These are phyloP conservation scores for Tupaia chinensis DNA, from an alignment of 2,113 vertebrate species.

Conservation along the genomic window DNA sequence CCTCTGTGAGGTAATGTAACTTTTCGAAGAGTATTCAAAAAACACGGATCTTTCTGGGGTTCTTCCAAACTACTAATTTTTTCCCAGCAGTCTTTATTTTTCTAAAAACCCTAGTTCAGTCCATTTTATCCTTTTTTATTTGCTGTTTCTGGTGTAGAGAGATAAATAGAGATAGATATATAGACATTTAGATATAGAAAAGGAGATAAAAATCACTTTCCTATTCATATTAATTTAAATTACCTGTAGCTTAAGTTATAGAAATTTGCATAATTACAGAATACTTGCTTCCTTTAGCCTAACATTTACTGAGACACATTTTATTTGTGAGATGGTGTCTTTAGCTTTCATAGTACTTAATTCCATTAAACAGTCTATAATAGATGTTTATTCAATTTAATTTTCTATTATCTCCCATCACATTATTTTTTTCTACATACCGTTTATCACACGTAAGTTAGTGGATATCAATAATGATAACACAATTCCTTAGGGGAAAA, in stretches of 20 bases:
- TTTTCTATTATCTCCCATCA: not conserved
- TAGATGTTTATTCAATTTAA: constrained; percentile 13
- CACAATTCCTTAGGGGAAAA: not conserved
- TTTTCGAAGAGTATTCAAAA: not conserved
- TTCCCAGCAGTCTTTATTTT: not conserved
- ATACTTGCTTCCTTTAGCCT: constrained; percentile 12
- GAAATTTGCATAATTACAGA: not conserved
- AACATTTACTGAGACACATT: not conserved
- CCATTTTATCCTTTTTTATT: not conserved
- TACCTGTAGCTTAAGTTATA: not conserved
- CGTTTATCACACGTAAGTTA: not conserved
- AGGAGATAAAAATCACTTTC: not conserved
- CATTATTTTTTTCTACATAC: constrained; percentile 1
- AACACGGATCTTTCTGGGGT: not conserved
- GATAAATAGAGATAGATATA: not conserved
- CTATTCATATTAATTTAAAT: constrained; percentile 20
- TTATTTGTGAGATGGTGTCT: not conserved
- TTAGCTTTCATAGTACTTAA: not conserved
- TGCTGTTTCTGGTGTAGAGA: not conserved
- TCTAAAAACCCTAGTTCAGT: not conserved
- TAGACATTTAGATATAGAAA: not conserved
- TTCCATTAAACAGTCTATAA: not conserved
- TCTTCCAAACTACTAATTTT: not conserved
- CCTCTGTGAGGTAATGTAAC: not conserved
- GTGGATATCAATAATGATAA: not conserved